Conservation (phyloP, 1,140 invertebrate species). For the Ips typographus region DNA sequence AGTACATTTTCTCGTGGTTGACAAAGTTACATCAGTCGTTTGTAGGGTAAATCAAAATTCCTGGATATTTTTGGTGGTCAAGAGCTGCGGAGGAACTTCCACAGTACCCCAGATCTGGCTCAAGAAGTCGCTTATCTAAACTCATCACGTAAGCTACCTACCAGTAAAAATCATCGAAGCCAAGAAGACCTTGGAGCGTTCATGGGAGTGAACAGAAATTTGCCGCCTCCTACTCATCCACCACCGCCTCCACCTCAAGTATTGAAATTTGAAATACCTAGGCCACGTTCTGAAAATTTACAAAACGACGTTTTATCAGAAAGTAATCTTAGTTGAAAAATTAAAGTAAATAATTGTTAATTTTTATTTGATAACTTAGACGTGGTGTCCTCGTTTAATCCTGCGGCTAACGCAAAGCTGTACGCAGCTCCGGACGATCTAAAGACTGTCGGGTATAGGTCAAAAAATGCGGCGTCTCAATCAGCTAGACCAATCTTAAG, state of each 20-base stretch:
- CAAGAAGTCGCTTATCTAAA: constrained; percentile 47
- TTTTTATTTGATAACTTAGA: constrained; percentile 51
- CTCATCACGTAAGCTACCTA: constrained; percentile 35
- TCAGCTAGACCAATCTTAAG: constrained; percentile 59
- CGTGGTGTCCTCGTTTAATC: constrained; percentile 79
- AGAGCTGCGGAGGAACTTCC: constrained; percentile 80
- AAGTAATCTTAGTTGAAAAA: constrained; percentile 29
- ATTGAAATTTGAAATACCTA: constrained; percentile 68
- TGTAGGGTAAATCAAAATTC: constrained; percentile 55
- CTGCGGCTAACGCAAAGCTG: constrained; percentile 78
- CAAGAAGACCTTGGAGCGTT: constrained; percentile 69
- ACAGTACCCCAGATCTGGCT: constrained; percentile 82
- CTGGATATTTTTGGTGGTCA: constrained; percentile 54
- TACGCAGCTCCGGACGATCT: constrained; percentile 86
- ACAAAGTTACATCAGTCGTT: neutral
- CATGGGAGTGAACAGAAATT: constrained; percentile 52
- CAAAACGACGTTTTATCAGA: constrained; percentile 44
- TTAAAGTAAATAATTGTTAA: neutral
- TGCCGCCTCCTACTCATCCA: constrained; percentile 70
- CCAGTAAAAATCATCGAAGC: constrained; percentile 62
- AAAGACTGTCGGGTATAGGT: constrained; percentile 76
- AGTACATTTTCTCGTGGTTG: constrained; percentile 25
- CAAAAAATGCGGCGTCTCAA: constrained; percentile 61
- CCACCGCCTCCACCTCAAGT: constrained; percentile 70
- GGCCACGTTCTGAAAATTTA: constrained; percentile 46